phyloP scores from a whole-genome alignment of 37 sponge, comb jelly and placozoan genomes.

The Halichondria panicea region DNA sequence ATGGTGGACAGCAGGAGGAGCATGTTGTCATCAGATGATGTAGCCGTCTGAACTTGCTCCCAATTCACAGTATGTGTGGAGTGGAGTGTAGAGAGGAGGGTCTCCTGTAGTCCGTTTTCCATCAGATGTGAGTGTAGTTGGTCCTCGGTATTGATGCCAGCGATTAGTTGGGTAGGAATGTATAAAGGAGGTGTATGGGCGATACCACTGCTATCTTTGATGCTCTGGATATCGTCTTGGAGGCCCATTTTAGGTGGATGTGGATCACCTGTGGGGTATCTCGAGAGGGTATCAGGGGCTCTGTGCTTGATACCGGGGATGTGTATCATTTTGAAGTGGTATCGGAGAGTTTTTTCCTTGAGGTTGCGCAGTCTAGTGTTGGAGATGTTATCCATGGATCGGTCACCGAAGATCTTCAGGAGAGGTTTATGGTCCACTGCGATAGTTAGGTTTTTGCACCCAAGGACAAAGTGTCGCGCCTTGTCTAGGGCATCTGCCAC shows the following conservation, averaged over 20 bases:
- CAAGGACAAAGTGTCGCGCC: slow-evolving; percentile 49
- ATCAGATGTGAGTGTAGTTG: slow-evolving; percentile 5
- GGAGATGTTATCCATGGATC: slow-evolving; percentile 13
- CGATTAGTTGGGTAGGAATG: slow-evolving; percentile 2
- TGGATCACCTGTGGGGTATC: slow-evolving; percentile 14
- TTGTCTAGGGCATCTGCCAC: slow-evolving; percentile 54
- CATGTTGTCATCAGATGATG: slow-evolving; percentile 16
- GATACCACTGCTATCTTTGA: background rate
- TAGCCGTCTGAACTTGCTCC: slow-evolving; percentile 27
- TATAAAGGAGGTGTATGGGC: background rate
- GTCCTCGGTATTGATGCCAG: slow-evolving; percentile 6
- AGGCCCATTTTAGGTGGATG: slow-evolving; percentile 17
- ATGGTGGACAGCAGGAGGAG: slow-evolving; percentile 31
- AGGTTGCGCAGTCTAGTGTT: slow-evolving; percentile 18
- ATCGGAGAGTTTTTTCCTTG: slow-evolving; percentile 7
- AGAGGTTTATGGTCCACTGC: slow-evolving; percentile 38
- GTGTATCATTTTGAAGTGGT: slow-evolving; percentile 6
- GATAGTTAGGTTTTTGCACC: slow-evolving; percentile 37
- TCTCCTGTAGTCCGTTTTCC: slow-evolving; percentile 18
- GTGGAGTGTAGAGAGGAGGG: slow-evolving; percentile 18
- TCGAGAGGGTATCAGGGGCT: slow-evolving; percentile 12
- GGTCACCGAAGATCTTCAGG: slow-evolving; percentile 23
- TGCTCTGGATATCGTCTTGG: slow-evolving; percentile 5
- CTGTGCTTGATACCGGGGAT: slow-evolving; percentile 1
- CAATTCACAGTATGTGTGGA: slow-evolving; percentile 34